Percentiles rank a stretch among this genome's conserved stretches.
Evolutionary conservation across 2,888 invertebrate species (phyloP).

Genomic region (Pseudococcus jackbeardsleyi): DNA sequence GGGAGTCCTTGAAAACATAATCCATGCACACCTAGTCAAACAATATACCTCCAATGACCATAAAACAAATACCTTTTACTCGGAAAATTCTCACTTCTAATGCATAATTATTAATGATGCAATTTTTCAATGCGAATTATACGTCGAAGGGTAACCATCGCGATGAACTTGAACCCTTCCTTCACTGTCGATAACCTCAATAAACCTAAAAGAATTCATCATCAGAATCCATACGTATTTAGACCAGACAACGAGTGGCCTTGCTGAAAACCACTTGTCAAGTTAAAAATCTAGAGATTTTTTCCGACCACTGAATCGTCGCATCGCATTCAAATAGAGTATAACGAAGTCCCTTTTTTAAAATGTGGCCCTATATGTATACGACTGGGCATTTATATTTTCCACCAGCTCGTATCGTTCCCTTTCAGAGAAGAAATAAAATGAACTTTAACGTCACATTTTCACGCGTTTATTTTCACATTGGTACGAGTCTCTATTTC

Average conservation of each 20-base stretch:
- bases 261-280: background rate
- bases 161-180: conserved; percentile 12
- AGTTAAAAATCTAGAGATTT: background rate
- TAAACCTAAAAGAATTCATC: background rate
- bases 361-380: background rate
- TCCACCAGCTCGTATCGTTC: background rate
- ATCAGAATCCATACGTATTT: background rate
- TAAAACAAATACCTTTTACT: background rate
- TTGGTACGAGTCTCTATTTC: background rate
- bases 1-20: background rate
- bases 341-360: background rate
- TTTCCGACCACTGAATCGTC: background rate
- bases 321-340: background rate
- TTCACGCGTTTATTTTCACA: background rate
- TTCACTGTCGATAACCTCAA: conserved; percentile 10
- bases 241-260: background rate
- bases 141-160: background rate
- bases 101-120: background rate
- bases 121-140: conserved; percentile 5
- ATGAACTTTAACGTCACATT: background rate
- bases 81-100: background rate
- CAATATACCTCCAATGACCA: background rate
- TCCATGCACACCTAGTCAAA: background rate
- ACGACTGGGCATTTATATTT: background rate
- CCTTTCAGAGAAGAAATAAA: background rate